Base-by-base conservation (phyloP, 2,888 invertebrate species). In the Papilio gigon region DNA sequence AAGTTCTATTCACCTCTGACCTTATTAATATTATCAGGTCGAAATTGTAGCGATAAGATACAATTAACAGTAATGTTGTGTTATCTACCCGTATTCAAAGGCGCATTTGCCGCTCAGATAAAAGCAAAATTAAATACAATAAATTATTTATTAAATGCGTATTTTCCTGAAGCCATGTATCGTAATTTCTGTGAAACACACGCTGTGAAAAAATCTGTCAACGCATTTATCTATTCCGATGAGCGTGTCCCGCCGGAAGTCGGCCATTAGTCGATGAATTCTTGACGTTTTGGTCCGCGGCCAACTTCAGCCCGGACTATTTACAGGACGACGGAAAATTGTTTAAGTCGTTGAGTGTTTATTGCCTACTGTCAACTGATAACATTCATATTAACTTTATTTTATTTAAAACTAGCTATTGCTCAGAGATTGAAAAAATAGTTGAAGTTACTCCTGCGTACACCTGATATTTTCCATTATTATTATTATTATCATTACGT, bases 191-290 rank as follows among this genome's bases (percentile, higher is more conserved):
- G 22, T 58, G 59, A 53, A 73, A 68, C 71, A 72, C 68, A 60
- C 60, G 58, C 64, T 22, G 42, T 30, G 58, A 30, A 68, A 71
- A 75, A 73, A 70, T 25, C 70, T 68, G 71, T 71, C 68, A 71
- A 72, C 70, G 70, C 56, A 71, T 73, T 75, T 72, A 75, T 75
- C 73, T 71, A 30, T 71, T 70, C 69, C 70, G 50, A 59, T 67
- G 61, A 70, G 62, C 66, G 75, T 78, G 70, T 77, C 79, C 74
- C 77, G 76, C 81, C 86, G 89, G 90, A 90, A 85, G 80, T 76
- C 77, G 81, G 83, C 87, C 86, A 88, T 90, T 87, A 88, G 80
- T 75, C 74, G 75, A 77, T 77, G 82, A 81, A 86, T 85, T 85
- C 83, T 79, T 80, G 78, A 71, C 70, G 65, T 72, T 77, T 84